A percentile compares a stretch with the other conserved stretches of the same genome.
phyloP scores from a whole-genome alignment of 2,113 vertebrate species.

The Athene cunicularia region DNA sequence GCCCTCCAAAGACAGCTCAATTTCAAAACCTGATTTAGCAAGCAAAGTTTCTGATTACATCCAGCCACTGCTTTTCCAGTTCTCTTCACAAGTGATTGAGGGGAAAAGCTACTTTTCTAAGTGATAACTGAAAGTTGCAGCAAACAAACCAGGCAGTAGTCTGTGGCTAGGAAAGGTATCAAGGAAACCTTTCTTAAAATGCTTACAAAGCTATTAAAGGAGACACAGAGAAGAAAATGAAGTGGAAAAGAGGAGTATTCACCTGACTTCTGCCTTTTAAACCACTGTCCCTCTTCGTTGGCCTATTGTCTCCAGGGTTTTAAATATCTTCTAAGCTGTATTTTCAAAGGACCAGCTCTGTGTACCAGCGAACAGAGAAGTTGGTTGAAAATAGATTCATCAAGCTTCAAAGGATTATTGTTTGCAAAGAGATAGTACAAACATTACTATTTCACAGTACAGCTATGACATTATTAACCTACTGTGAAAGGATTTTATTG shows the following conservation, averaged over 20 bases:
- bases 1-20: neutral
- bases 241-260: neutral
- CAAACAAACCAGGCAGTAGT: neutral
- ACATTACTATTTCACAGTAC: slow-evolving; percentile 81
- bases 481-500: slow-evolving; percentile 81
- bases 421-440: slow-evolving; percentile 81
- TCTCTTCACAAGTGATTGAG: neutral
- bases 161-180: neutral
- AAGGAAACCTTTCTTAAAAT: neutral
- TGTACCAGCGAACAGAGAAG: slow-evolving; percentile 64
- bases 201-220: neutral
- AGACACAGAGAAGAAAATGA: neutral
- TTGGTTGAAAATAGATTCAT: slow-evolving; percentile 80
- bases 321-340: slow-evolving; percentile 68
- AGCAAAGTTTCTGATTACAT: slow-evolving; percentile 19
- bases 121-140: neutral
- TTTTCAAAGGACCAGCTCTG: slow-evolving; percentile 56
- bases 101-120: slow-evolving; percentile 21
- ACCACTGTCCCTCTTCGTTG: neutral
- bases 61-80: neutral
- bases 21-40: neutral
- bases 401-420: slow-evolving; percentile 82
- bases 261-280: neutral
- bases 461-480: slow-evolving; percentile 85
- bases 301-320: slow-evolving; percentile 15